phyloP scores from a whole-genome alignment of 2,113 vertebrate species.

The Tachysurus fulvidraco region DNA sequence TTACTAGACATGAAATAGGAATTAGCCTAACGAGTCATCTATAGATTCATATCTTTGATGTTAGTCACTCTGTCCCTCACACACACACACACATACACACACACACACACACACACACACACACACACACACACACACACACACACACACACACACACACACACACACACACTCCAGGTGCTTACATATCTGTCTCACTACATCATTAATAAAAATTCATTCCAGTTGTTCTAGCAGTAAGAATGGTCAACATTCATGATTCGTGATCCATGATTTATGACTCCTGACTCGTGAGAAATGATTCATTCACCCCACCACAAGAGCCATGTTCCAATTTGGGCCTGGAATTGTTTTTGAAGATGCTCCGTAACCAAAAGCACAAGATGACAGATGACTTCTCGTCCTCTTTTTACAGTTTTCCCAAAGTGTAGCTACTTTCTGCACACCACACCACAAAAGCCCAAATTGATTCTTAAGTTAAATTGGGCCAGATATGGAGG shows the following conservation, averaged over 20 bases:
- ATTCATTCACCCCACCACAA: conserved; percentile 42
- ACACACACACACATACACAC: conserved; percentile 36
- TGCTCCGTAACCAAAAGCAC: conserved; percentile 8
- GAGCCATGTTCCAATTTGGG: conserved; percentile 27
- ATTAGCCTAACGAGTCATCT: not conserved
- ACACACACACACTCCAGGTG: conserved; percentile 52
- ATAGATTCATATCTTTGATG: not conserved
- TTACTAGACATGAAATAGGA: not conserved
- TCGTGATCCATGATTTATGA: conserved; percentile 6
- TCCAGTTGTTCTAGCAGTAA: conserved; percentile 38
- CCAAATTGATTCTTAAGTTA: conserved; percentile 10
- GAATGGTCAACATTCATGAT: conserved; percentile 12
- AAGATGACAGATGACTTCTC: not conserved
- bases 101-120: conserved; percentile 50
- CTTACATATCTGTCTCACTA: conserved; percentile 40
- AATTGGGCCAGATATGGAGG: conserved; percentile 8
- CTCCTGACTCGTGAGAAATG: conserved; percentile 22
- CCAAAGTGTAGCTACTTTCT: conserved; percentile 45
- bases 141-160: conserved; percentile 33
- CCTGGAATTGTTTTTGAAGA: conserved; percentile 49
- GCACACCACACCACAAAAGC: conserved; percentile 4
- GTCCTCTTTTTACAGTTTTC: conserved; percentile 16
- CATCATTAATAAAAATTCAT: conserved; percentile 50
- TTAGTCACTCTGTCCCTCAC: not conserved
- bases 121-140: conserved; percentile 48